Evolutionary conservation across 2,888 invertebrate species (phyloP).

Genomic region (Watsonalla binaria): DNA sequence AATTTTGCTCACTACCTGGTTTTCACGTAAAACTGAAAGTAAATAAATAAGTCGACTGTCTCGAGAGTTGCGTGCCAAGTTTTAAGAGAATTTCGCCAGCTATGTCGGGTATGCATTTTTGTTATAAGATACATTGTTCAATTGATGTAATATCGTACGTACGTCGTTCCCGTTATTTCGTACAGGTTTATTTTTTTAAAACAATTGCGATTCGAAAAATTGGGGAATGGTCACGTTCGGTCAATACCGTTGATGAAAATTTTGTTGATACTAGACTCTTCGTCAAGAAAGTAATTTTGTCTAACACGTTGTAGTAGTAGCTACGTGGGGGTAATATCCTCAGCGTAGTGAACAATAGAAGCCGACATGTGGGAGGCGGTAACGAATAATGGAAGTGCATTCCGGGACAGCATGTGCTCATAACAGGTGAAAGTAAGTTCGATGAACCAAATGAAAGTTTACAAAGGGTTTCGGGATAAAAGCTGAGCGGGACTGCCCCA

Average conservation of each 20-base stretch:
- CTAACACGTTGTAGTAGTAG: conserved; percentile 7
- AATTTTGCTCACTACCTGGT: background rate
- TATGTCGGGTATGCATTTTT: conserved; percentile 6
- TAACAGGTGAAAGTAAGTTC: conserved; percentile 77
- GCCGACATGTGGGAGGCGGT: conserved; percentile 41
- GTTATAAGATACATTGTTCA: conserved; percentile 1
- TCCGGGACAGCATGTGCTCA: conserved; percentile 63
- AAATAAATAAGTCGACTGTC: conserved; percentile 24
- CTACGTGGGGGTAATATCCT: conserved; percentile 19
- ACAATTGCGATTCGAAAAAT: too few species aligned
- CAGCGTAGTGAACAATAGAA: conserved; percentile 15
- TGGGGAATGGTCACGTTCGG: too few species aligned
- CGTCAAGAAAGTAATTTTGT: too few species aligned
- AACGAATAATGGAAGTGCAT: conserved; percentile 68
- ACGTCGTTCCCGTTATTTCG: too few species aligned
- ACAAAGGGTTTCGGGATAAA: conserved; percentile 51
- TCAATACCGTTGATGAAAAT: too few species aligned
- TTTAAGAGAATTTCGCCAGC: conserved; percentile 21
- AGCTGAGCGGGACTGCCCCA: conserved; percentile 32
- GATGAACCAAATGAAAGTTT: conserved; percentile 75
- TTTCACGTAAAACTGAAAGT: conserved; percentile 20
- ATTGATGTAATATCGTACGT: too few species aligned
- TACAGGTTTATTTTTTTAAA: too few species aligned
- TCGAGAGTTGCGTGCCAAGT: conserved; percentile 20
- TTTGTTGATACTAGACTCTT: too few species aligned